Evolutionary conservation across 2,888 invertebrate species (phyloP).

Genomic region (Idaea straminata): DNA sequence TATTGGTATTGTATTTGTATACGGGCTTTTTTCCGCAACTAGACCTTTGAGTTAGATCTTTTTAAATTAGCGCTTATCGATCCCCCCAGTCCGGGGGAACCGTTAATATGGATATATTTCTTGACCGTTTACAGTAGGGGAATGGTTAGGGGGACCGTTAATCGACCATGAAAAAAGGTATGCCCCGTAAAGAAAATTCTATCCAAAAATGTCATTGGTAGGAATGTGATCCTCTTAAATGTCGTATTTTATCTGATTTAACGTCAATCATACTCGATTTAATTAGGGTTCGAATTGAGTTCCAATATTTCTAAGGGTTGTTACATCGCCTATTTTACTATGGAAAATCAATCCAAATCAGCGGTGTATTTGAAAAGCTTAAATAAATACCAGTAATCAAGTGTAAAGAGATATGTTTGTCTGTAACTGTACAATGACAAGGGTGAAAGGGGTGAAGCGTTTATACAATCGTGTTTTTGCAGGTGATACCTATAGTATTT

Average conservation of each 20-base stretch:
- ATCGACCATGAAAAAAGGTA: too few relatives aligned
- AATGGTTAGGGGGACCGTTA: too few relatives aligned
- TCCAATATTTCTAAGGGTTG: not conserved
- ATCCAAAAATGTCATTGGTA: too few relatives aligned
- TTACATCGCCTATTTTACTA: not conserved
- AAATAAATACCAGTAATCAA: not conserved
- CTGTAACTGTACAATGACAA: conserved; percentile 2
- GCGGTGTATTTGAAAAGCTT: not conserved
- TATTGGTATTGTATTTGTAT: too few relatives aligned
- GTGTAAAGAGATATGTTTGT: conserved; percentile 2
- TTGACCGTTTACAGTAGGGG: too few relatives aligned
- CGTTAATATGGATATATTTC: too few relatives aligned
- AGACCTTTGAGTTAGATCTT: too few relatives aligned
- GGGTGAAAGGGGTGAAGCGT: not conserved
- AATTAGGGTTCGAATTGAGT: not conserved
- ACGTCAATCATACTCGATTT: not conserved
- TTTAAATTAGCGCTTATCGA: too few relatives aligned
- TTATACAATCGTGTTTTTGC: not conserved
- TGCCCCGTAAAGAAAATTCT: too few relatives aligned
- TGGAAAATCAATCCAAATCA: not conserved
- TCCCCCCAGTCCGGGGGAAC: too few relatives aligned
- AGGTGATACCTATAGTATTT: not conserved
- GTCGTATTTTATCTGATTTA: not conserved
- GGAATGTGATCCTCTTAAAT: too few relatives aligned
- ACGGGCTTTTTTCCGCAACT: too few relatives aligned